phyloP scores from a whole-genome alignment of 1,140 invertebrate species.

The Panulirus ornatus region DNA sequence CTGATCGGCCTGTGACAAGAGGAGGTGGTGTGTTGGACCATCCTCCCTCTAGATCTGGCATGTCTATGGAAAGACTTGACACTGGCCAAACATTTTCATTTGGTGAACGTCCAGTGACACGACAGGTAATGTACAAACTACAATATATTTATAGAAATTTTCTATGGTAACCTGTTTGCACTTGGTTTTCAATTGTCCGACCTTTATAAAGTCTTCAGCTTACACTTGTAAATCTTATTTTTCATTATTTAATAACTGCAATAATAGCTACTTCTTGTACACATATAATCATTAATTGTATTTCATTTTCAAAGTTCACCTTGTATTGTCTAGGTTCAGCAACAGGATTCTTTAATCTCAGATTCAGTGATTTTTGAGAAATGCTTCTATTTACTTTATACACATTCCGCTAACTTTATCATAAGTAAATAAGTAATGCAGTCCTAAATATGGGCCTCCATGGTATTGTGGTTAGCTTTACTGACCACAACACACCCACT shows the following conservation, averaged over 20 bases:
- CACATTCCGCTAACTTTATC: too few relatives aligned
- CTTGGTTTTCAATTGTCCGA: background rate
- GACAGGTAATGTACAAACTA: background rate
- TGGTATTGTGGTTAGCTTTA: too few relatives aligned
- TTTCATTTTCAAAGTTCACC: background rate
- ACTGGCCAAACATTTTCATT: constrained; percentile 33
- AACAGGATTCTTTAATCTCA: too few relatives aligned
- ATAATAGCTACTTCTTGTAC: background rate
- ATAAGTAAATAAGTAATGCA: too few relatives aligned
- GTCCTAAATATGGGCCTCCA: too few relatives aligned
- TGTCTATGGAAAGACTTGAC: constrained; percentile 37
- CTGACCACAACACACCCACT: too few relatives aligned
- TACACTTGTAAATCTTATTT: background rate
- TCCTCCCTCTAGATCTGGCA: constrained; percentile 11
- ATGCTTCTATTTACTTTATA: too few relatives aligned
- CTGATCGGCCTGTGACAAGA: constrained; percentile 33
- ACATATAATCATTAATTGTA: background rate
- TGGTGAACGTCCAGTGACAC: constrained; percentile 34
- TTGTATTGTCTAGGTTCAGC: too few relatives aligned
- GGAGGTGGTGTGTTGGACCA: constrained; percentile 6
- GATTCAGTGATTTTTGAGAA: too few relatives aligned
- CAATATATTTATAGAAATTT: background rate
- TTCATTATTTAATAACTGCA: background rate
- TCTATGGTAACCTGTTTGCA: background rate
- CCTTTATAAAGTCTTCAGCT: background rate